phyloP scores from a whole-genome alignment of 2,797 vertebrate species.

The Hipposideros larvatus region DNA sequence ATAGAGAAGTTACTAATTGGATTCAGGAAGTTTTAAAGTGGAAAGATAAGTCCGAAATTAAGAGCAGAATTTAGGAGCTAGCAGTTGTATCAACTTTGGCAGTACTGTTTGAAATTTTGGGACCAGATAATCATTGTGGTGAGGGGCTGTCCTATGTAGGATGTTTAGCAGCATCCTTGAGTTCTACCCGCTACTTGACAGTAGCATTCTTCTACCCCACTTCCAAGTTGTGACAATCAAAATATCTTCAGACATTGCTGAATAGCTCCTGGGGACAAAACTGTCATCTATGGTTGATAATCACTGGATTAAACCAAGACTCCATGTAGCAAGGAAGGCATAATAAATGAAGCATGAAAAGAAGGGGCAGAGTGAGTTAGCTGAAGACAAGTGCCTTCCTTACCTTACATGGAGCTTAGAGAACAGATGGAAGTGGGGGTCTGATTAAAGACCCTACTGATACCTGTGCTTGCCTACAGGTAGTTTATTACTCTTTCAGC shows the following conservation, averaged over 20 bases:
- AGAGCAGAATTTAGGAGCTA: not conserved
- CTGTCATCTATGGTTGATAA: not conserved
- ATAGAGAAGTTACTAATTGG: not conserved
- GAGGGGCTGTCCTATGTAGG: not conserved
- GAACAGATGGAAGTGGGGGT: not conserved
- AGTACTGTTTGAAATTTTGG: not conserved
- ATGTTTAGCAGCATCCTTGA: too few species aligned
- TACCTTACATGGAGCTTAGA: not conserved
- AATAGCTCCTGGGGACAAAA: not conserved
- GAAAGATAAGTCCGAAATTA: not conserved
- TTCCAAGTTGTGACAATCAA: not conserved
- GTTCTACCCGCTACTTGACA: not conserved
- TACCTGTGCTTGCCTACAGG: not conserved
- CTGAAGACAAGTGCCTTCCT: not conserved
- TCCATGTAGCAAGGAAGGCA: not conserved
- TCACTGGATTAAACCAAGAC: not conserved
- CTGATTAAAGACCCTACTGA: not conserved
- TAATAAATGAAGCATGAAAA: not conserved
- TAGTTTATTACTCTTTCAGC: not conserved
- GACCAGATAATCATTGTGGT: not conserved
- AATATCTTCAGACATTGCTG: not conserved
- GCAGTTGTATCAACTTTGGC: not conserved
- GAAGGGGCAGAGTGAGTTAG: not conserved
- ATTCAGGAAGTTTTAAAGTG: conserved; percentile 39
- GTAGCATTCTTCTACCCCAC: too few species aligned